Evolutionary conservation across 2,797 vertebrate genomes (phyloP).

Genomic region (Anisognathus igniventris): DNA sequence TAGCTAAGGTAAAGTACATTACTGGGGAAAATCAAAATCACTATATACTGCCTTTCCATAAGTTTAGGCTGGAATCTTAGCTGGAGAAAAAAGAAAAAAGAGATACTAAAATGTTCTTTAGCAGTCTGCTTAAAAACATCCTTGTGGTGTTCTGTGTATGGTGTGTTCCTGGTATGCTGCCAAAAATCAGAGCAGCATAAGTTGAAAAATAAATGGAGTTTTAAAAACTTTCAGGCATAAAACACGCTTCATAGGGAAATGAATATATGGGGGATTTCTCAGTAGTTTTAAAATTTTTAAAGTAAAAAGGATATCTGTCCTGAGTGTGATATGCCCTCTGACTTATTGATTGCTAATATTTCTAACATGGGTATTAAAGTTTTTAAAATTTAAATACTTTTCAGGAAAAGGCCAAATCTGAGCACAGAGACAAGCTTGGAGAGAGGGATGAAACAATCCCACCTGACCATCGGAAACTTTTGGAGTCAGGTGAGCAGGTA

Average conservation of each 20-base stretch:
- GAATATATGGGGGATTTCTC: rapidly evolving
- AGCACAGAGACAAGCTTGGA: conserved; percentile 78
- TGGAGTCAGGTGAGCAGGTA: conserved; percentile 72
- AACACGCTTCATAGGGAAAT: not conserved
- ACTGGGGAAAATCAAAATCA: rapidly evolving
- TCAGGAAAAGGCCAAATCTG: conserved; percentile 71
- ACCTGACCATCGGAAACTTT: conserved; percentile 77
- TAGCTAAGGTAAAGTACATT: not conserved
- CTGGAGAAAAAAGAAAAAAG: not conserved
- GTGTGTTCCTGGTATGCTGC: not conserved
- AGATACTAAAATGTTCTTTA: not conserved
- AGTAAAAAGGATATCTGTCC: not conserved
- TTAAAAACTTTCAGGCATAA: not conserved
- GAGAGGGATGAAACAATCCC: conserved; percentile 86
- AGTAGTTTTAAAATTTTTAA: not conserved
- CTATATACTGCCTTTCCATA: not conserved
- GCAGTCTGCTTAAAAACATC: not conserved
- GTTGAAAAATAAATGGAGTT: not conserved
- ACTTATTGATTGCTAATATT: not conserved
- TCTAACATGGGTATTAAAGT: not conserved
- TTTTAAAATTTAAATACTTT: conserved; percentile 1
- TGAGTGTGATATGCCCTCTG: not conserved
- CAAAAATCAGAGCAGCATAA: not conserved
- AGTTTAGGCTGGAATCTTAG: not conserved
- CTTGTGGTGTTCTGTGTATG: not conserved